phyloP scores from a whole-genome alignment of 2,797 vertebrate genomes.

The Valencia hispanica region DNA sequence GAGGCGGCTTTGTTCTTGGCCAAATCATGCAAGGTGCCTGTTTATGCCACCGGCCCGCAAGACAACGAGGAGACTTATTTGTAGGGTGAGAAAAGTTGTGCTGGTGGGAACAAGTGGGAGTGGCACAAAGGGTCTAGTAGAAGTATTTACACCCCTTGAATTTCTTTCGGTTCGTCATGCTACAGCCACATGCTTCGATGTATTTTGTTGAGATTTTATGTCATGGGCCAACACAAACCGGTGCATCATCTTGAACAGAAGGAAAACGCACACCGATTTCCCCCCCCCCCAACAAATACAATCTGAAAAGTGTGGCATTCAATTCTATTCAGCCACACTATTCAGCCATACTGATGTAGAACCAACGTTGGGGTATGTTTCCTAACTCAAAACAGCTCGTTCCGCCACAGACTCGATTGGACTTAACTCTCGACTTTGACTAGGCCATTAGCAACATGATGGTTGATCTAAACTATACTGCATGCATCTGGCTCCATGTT shows the following conservation, averaged over 20 bases:
- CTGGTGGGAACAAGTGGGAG: slow-evolving; percentile 30
- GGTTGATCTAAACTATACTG: too few species aligned
- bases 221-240: too few species aligned
- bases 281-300: background rate
- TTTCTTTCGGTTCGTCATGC: background rate
- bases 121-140: background rate
- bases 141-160: background rate
- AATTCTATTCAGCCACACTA: too few species aligned
- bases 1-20: slow-evolving; percentile 47
- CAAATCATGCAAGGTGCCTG: slow-evolving; percentile 50
- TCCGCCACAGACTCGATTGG: too few species aligned
- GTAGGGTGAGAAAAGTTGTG: slow-evolving; percentile 29
- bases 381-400: too few species aligned
- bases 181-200: background rate
- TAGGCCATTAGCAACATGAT: too few species aligned
- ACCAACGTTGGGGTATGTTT: too few species aligned
- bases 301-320: background rate
- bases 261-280: background rate
- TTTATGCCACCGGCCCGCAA: slow-evolving; percentile 37
- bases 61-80: slow-evolving; percentile 38
- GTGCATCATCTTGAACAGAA: background rate
- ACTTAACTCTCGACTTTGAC: too few species aligned
- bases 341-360: too few species aligned
- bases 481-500: too few species aligned
- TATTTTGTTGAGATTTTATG: background rate